These are phyloP conservation scores for Phrynocephalus forsythii DNA, from an alignment of 2,797 vertebrate genomes.

Conservation along the genomic window DNA sequence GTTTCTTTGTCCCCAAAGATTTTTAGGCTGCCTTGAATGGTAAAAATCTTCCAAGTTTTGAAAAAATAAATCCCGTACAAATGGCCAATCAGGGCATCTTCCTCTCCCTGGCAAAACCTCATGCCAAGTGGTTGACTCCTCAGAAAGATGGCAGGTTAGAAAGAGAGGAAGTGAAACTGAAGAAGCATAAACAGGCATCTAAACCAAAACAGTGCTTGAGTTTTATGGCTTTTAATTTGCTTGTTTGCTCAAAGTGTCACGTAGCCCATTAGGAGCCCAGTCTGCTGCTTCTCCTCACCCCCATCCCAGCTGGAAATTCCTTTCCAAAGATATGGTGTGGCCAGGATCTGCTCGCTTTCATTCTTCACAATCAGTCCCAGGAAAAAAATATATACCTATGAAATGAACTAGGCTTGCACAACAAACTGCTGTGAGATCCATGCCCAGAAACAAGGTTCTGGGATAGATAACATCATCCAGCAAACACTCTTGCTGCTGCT, in stretches of 20 bases:
- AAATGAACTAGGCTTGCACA: background rate
- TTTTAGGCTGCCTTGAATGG: too few relatives aligned
- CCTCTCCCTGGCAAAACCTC: too few relatives aligned
- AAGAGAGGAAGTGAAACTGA: background rate
- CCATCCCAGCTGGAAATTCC: fast-evolving
- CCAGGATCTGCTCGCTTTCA: background rate
- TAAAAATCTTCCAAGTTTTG: too few relatives aligned
- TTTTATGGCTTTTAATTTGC: conserved; percentile 70
- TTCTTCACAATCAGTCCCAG: background rate
- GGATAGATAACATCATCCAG: too few relatives aligned
- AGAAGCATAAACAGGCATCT: conserved; percentile 46
- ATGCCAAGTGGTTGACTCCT: too few relatives aligned
- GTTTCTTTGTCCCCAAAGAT: too few relatives aligned
- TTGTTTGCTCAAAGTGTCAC: conserved; percentile 63
- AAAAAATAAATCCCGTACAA: too few relatives aligned
- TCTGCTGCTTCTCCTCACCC: conserved; percentile 44
- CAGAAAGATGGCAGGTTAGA: too few relatives aligned
- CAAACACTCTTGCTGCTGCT: too few relatives aligned
- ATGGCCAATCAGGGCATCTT: too few relatives aligned
- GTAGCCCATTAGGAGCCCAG: conserved; percentile 27
- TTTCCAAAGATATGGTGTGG: conserved; percentile 29
- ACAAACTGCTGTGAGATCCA: too few relatives aligned
- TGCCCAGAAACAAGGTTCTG: too few relatives aligned
- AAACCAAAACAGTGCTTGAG: conserved; percentile 63
- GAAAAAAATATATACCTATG: background rate